Conservation (phyloP, 2,113 vertebrate species). For the Varanus salvator region DNA sequence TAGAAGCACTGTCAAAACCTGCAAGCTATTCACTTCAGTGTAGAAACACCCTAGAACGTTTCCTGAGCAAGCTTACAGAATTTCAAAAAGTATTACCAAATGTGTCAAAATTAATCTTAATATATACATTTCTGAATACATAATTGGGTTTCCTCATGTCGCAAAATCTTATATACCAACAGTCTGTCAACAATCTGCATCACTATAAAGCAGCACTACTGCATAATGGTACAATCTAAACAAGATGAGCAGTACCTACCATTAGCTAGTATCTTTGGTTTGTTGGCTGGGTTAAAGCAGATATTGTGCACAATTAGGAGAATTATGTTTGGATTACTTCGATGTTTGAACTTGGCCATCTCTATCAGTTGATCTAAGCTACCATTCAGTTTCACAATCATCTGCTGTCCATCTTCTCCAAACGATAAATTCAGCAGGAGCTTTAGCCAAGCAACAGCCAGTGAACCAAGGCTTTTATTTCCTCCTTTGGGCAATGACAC, state of each 20-base stretch:
- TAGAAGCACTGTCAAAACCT: not conserved
- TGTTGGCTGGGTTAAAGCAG: conserved; percentile 87
- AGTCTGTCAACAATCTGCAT: not conserved
- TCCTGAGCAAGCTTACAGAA: not conserved
- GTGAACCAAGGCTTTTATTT: conserved; percentile 65
- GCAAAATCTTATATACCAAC: not conserved
- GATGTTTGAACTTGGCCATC: conserved; percentile 82
- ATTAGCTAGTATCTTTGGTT: conserved; percentile 88
- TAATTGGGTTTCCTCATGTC: not conserved
- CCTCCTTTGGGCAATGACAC: conserved; percentile 83
- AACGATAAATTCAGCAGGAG: conserved; percentile 88
- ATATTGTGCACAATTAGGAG: conserved; percentile 88
- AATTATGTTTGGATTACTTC: conserved; percentile 64
- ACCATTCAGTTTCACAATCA: conserved; percentile 87
- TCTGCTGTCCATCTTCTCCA: conserved; percentile 91
- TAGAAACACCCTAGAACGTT: not conserved
- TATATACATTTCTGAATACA: not conserved
- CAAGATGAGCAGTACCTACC: conserved; percentile 77
- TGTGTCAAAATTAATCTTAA: not conserved
- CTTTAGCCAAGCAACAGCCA: conserved; percentile 86
- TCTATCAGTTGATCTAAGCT: conserved; percentile 87
- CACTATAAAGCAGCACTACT: not conserved
- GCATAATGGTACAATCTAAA: not conserved
- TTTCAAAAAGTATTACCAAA: not conserved
- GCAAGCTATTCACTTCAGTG: not conserved